phyloP scores from a whole-genome alignment of 2,888 invertebrate genomes.

The Lithophane semibrunnea region DNA sequence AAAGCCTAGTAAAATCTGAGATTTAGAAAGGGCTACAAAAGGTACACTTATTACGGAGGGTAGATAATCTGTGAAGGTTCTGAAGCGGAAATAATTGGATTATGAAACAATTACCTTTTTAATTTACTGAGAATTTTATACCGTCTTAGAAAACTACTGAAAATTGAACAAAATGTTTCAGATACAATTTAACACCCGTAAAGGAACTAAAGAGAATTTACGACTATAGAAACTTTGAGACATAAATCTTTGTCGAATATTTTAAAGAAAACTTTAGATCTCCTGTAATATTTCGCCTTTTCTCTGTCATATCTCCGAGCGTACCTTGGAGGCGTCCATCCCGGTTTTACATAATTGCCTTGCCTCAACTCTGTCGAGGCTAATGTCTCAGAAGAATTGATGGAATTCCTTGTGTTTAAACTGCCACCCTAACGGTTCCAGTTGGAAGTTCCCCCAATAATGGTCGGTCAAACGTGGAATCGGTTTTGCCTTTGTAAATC shows the following conservation, averaged over 20 bases:
- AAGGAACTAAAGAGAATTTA: slow-evolving; percentile 19
- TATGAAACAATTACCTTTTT: slow-evolving; percentile 13
- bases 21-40: slow-evolving; percentile 27
- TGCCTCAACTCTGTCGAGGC: slow-evolving; percentile 56
- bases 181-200: slow-evolving; percentile 16
- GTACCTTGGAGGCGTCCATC: slow-evolving; percentile 60
- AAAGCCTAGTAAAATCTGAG: slow-evolving; percentile 45
- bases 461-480: slow-evolving; percentile 64
- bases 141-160: neutral
- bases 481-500: slow-evolving; percentile 56
- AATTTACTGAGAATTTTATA: slow-evolving; percentile 12
- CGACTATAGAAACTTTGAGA: slow-evolving; percentile 26
- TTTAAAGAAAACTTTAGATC: slow-evolving; percentile 33
- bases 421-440: slow-evolving; percentile 51
- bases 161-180: slow-evolving; percentile 20
- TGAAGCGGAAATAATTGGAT: slow-evolving; percentile 21
- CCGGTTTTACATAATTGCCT: slow-evolving; percentile 73
- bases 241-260: slow-evolving; percentile 32
- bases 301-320: slow-evolving; percentile 28
- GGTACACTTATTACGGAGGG: slow-evolving; percentile 7
- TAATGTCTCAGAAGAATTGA: slow-evolving; percentile 74
- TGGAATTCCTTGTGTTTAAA: slow-evolving; percentile 63
- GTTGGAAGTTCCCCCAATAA: slow-evolving; percentile 39
- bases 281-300: slow-evolving; percentile 43
- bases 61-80: slow-evolving; percentile 17